Evolutionary conservation across 2,113 vertebrate genomes (phyloP).

Genomic region (Upupa epops): DNA sequence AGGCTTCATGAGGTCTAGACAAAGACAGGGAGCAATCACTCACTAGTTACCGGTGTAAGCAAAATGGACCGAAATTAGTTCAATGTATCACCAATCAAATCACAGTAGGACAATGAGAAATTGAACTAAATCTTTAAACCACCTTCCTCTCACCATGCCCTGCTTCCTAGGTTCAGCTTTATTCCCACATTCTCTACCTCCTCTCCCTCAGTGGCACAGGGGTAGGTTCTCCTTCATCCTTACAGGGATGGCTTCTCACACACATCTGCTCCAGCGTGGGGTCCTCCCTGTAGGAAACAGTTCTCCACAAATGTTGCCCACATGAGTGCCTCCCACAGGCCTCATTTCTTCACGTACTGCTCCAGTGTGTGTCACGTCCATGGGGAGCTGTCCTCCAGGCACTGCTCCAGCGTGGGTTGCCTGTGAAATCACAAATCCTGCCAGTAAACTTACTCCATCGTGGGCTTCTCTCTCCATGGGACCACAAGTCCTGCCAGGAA

Average conservation of each 20-base stretch:
- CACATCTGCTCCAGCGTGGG: neutral
- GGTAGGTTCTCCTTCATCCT: neutral
- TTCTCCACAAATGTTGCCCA: fast-evolving
- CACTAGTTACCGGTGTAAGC: neutral
- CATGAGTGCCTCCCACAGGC: neutral
- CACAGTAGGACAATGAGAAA: neutral
- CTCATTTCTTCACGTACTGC: neutral
- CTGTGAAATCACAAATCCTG: neutral
- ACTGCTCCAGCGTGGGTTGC: neutral
- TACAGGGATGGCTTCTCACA: neutral
- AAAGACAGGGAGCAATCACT: neutral
- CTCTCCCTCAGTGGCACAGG: fast-evolving
- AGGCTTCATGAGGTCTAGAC: neutral
- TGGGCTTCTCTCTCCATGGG: neutral
- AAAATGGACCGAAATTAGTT: neutral
- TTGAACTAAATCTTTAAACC: neutral
- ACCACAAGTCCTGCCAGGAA: neutral
- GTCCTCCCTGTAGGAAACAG: neutral
- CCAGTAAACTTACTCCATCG: neutral
- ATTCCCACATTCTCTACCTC: neutral
- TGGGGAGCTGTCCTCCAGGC: neutral
- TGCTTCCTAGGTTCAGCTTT: neutral
- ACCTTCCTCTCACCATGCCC: fast-evolving
- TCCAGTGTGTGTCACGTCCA: neutral
- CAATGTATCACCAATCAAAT: neutral